Evolutionary conservation across 1,140 invertebrate genomes (phyloP).

Genomic region (Hyposmocoma kahamanoa): DNA sequence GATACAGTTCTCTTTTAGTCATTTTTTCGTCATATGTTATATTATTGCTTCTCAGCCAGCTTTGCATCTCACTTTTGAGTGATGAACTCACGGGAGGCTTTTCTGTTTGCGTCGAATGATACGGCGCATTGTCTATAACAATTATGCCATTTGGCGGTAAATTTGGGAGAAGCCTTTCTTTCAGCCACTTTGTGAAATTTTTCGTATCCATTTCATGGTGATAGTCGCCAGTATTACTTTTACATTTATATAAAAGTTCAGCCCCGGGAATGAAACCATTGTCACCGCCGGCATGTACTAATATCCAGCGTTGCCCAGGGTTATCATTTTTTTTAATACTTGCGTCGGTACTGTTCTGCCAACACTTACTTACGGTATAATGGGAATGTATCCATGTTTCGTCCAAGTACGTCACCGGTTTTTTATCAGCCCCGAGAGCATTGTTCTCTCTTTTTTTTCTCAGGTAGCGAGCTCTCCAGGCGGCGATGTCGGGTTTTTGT

Average conservation of each 20-base stretch:
- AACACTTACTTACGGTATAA: constrained; percentile 18
- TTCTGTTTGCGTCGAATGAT: constrained; percentile 33
- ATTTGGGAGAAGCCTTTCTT: constrained; percentile 20
- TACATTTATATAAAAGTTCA: constrained; percentile 21
- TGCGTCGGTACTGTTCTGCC: constrained; percentile 11
- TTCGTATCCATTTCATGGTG: constrained; percentile 26
- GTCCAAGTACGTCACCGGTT: constrained; percentile 15
- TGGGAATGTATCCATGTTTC: constrained; percentile 21
- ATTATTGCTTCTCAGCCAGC: constrained; percentile 4
- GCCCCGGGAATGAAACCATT: constrained; percentile 27
- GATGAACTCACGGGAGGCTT: constrained; percentile 18
- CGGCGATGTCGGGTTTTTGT: constrained; percentile 13
- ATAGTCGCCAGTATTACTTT: constrained; percentile 21
- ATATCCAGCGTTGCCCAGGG: constrained; percentile 21
- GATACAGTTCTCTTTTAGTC: constrained; percentile 18
- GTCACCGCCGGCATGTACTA: constrained; percentile 22
- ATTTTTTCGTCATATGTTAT: constrained; percentile 12
- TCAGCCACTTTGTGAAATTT: constrained; percentile 23
- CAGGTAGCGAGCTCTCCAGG: constrained; percentile 17
- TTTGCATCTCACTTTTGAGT: constrained; percentile 28
- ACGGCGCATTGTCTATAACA: constrained; percentile 52
- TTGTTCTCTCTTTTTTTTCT: constrained; percentile 16
- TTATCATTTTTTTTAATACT: constrained; percentile 8
- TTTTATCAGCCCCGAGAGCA: constrained; percentile 13
- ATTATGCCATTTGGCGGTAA: constrained; percentile 19